phyloP scores from a whole-genome alignment of 2,888 invertebrate genomes.

The Drosophila infuscata region DNA sequence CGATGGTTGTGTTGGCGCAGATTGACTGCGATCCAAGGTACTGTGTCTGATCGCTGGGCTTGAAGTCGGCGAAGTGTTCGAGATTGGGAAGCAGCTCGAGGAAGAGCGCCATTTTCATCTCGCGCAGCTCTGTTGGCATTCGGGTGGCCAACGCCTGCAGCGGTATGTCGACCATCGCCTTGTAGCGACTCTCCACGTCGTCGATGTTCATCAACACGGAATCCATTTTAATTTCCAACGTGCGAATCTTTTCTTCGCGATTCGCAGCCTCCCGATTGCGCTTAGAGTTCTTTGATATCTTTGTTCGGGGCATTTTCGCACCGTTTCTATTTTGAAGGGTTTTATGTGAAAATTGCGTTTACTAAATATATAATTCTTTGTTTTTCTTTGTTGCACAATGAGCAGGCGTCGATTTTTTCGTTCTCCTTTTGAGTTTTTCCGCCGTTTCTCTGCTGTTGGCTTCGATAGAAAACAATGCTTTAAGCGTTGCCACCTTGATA shows the following conservation, averaged over 20 bases:
- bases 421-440: constrained; percentile 62
- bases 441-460: constrained; percentile 57
- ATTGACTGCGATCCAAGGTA: constrained; percentile 56
- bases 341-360: constrained; percentile 2
- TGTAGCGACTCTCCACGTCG: constrained; percentile 51
- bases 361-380: neutral
- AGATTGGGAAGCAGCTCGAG: constrained; percentile 68
- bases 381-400: constrained; percentile 12
- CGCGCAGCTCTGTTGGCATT: constrained; percentile 65
- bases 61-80: constrained; percentile 60
- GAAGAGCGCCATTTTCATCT: constrained; percentile 79
- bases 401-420: constrained; percentile 33
- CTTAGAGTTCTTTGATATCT: constrained; percentile 83
- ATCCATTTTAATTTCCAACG: constrained; percentile 80
- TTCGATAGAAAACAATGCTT: constrained; percentile 35
- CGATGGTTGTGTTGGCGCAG: constrained; percentile 47
- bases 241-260: constrained; percentile 82
- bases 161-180: constrained; percentile 53
- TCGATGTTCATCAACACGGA: constrained; percentile 70
- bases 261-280: constrained; percentile 83
- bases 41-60: constrained; percentile 68
- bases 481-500: neutral
- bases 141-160: constrained; percentile 58
- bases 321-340: neutral
- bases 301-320: constrained; percentile 83